Base-by-base conservation (phyloP, 2,888 invertebrate genomes). In the Clostera curtula region DNA sequence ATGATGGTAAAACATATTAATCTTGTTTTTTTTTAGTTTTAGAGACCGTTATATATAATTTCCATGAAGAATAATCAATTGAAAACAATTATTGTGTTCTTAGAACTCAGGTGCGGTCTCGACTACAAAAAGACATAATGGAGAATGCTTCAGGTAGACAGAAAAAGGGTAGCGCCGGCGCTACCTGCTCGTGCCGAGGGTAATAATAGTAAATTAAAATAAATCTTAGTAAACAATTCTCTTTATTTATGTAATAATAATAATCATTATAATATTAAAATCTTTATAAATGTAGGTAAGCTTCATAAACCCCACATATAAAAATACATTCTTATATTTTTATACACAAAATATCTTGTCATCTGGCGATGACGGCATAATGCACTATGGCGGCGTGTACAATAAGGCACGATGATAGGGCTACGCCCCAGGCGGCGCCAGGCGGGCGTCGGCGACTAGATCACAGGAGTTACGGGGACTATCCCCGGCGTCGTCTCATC, bases 401-500 rank as follows among this genome's bases (percentile, higher is more conserved):
- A 51, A 66, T 82, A 82, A 82, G 80, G 82, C 82, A 82, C 82
- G 71, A 60, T 69, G 67, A 66, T 70, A 56, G 76, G 79, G 75
- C 76, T 82, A 82, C 70, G 82, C 80, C 77, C 79, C 76, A 56
- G 80, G 76, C 60, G 80, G 74, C 77, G 75, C 77, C 75, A 68
- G 60, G 68, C 66, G 66, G 74, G 76, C 75, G 77, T 63, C 75
- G 67, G 71, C 76, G 82, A 83, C 80, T 80, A 82, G 83, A 82
- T 82, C 82, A 82, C 83, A 79, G 75, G 52, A 63, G 56, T 49
- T 58, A 48, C 57, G 69, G 71, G 71, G 76, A 61, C 53, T 37
- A 44, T 62, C 79, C 71, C 79, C 72, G 53, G 39, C 38, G 63
- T 73, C 49, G 47, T 66, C 68, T 82, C 82, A 83, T 71, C 82